Evolutionary conservation across 1,140 invertebrate genomes (phyloP).

Genomic region (Drosophila suzukii): DNA sequence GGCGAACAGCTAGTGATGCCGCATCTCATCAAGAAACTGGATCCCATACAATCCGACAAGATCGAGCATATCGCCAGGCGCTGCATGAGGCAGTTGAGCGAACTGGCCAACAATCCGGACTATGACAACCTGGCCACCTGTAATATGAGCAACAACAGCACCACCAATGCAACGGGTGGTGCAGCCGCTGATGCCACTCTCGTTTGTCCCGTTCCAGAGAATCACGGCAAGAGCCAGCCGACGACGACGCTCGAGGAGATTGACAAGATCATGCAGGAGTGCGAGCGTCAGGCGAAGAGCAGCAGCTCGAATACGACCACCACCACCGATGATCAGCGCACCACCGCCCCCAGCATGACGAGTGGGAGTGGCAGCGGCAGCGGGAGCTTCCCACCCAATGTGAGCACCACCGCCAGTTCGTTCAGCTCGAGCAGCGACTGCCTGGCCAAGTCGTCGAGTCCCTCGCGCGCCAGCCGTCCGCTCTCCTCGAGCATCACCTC

Average conservation of each 20-base stretch:
- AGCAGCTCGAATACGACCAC: slow-evolving; percentile 27
- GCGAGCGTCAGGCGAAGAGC: slow-evolving; percentile 71
- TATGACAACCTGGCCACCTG: slow-evolving; percentile 77
- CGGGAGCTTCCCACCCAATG: slow-evolving; percentile 46
- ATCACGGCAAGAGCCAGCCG: slow-evolving; percentile 23
- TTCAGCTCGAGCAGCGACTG: slow-evolving; percentile 83
- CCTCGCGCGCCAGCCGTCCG: slow-evolving; percentile 61
- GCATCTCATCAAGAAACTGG: slow-evolving; percentile 78
- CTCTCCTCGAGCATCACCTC: slow-evolving; percentile 83
- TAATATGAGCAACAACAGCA: slow-evolving; percentile 60
- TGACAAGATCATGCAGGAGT: slow-evolving; percentile 83
- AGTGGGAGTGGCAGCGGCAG: slow-evolving; percentile 50
- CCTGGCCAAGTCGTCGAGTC: slow-evolving; percentile 80
- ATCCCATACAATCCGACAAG: slow-evolving; percentile 79
- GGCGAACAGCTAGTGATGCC: slow-evolving; percentile 66
- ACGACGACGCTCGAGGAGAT: slow-evolving; percentile 71
- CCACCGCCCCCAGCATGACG: slow-evolving; percentile 69
- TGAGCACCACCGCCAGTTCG: slow-evolving; percentile 74
- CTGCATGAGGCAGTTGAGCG: slow-evolving; percentile 81
- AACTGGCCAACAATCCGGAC: slow-evolving; percentile 66
- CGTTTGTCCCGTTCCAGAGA: slow-evolving; percentile 81
- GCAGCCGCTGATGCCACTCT: slow-evolving; percentile 60
- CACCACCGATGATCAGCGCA: slow-evolving; percentile 64
- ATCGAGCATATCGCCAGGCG: slow-evolving; percentile 79
- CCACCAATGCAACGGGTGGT: slow-evolving; percentile 17